Conservation (phyloP, 2,888 invertebrate genomes). For the Drosophila birchii region DNA sequence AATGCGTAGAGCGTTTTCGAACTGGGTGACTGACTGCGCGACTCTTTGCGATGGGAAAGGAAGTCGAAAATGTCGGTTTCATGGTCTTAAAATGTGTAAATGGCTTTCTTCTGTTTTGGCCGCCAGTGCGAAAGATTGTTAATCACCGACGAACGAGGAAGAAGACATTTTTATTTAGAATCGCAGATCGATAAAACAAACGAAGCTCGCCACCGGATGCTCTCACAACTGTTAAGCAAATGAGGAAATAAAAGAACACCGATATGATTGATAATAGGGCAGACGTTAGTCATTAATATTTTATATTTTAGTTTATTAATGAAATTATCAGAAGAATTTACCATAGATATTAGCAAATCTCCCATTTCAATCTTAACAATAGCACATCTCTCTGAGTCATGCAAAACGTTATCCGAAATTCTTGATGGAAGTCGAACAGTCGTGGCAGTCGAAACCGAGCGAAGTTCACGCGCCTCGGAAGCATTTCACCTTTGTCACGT, state of each 20-base stretch:
- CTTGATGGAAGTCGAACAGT: slow-evolving; percentile 7
- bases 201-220: slow-evolving; percentile 16
- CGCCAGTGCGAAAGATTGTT: slow-evolving; percentile 35
- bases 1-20: slow-evolving; percentile 56
- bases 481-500: slow-evolving; percentile 71
- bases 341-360: slow-evolving; percentile 2
- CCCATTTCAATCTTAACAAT: background rate
- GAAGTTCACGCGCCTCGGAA: slow-evolving; percentile 39
- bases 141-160: slow-evolving; percentile 25
- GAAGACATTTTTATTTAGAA: slow-evolving; percentile 16
- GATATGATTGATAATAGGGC: background rate
- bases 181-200: slow-evolving; percentile 2
- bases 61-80: slow-evolving; percentile 66
- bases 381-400: slow-evolving; percentile 28
- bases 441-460: slow-evolving; percentile 18
- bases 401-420: slow-evolving; percentile 10
- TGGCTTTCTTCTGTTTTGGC: slow-evolving; percentile 34
- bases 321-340: background rate
- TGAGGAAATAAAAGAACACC: slow-evolving; percentile 20
- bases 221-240: slow-evolving; percentile 7
- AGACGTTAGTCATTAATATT: background rate
- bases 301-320: too few species aligned
- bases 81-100: slow-evolving; percentile 47
- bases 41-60: slow-evolving; percentile 63
- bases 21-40: slow-evolving; percentile 33